These are phyloP conservation scores for Lytechinus pictus DNA, from an alignment of 35 echinoderm and acorn worm species.

Conservation along the genomic window DNA sequence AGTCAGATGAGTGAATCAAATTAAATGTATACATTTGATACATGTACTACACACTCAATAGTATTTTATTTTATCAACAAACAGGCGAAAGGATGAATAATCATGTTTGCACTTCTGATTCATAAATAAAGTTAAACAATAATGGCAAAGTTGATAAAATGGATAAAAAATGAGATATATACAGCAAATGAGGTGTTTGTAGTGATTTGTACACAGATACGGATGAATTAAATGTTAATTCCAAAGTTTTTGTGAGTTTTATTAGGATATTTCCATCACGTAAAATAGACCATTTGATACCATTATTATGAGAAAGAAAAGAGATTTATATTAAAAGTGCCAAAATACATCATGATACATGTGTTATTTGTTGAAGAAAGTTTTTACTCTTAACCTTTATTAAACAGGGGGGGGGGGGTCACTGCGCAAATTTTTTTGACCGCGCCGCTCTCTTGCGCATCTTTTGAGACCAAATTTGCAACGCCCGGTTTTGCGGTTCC, in stretches of 20 bases:
- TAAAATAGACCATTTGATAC: slow-evolving; percentile 32
- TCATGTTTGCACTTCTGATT: neutral
- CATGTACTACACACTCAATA: too few relatives aligned
- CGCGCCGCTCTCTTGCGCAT: too few relatives aligned
- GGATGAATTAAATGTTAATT: neutral
- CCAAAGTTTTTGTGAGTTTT: slow-evolving; percentile 21
- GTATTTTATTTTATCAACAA: too few relatives aligned
- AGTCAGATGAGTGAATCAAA: too few relatives aligned
- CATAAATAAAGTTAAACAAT: neutral
- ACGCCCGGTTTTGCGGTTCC: too few relatives aligned
- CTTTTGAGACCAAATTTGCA: too few relatives aligned
- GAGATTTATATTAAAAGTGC: slow-evolving; percentile 50
- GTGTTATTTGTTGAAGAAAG: neutral
- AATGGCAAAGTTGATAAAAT: neutral
- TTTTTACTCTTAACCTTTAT: too few relatives aligned
- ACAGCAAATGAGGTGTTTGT: slow-evolving; percentile 37
- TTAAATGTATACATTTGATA: too few relatives aligned
- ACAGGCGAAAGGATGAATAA: too few relatives aligned
- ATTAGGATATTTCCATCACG: neutral
- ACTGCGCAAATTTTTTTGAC: too few relatives aligned
- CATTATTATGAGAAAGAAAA: neutral
- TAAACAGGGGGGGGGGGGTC: too few relatives aligned
- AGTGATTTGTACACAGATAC: slow-evolving; percentile 17
- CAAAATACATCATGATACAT: neutral
- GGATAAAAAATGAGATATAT: neutral